phyloP scores from a whole-genome alignment of 2,888 invertebrate genomes.

The Koerneria pararmatus region DNA sequence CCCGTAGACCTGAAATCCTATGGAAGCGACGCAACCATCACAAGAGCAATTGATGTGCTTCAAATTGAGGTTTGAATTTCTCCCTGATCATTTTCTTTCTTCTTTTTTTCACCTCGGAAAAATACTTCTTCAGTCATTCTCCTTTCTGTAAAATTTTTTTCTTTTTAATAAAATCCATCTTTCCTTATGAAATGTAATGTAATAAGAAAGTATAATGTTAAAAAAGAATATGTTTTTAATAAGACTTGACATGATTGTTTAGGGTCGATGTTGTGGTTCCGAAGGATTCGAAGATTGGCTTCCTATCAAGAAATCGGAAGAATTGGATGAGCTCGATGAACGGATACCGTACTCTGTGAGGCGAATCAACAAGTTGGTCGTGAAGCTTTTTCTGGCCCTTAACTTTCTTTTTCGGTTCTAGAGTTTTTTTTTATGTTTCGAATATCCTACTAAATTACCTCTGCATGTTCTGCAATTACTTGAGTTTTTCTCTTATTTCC shows the following conservation, averaged over 20 bases:
- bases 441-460: too few relatives aligned
- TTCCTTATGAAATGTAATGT: too few relatives aligned
- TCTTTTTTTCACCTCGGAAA: neutral
- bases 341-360: neutral
- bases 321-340: slow-evolving; percentile 7
- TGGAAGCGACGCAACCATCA: slow-evolving; percentile 9
- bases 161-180: neutral
- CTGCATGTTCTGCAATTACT: too few relatives aligned
- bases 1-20: slow-evolving; percentile 9
- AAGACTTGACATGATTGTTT: neutral
- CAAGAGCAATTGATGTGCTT: slow-evolving; percentile 21
- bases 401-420: too few relatives aligned
- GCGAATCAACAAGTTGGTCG: too few relatives aligned
- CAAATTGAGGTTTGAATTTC: slow-evolving; percentile 17
- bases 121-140: neutral
- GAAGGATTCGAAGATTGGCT: slow-evolving; percentile 21
- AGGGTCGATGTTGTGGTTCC: slow-evolving; percentile 22
- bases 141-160: neutral
- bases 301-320: neutral
- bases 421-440: too few relatives aligned
- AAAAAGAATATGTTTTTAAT: too few relatives aligned
- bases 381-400: too few relatives aligned
- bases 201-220: too few relatives aligned
- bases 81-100: neutral
- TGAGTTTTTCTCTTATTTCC: too few relatives aligned